Evolutionary conservation across 2,113 vertebrate genomes (phyloP), one percentile per base, ranked within the genome.

Genomic region (Alligator sinensis): DNA sequence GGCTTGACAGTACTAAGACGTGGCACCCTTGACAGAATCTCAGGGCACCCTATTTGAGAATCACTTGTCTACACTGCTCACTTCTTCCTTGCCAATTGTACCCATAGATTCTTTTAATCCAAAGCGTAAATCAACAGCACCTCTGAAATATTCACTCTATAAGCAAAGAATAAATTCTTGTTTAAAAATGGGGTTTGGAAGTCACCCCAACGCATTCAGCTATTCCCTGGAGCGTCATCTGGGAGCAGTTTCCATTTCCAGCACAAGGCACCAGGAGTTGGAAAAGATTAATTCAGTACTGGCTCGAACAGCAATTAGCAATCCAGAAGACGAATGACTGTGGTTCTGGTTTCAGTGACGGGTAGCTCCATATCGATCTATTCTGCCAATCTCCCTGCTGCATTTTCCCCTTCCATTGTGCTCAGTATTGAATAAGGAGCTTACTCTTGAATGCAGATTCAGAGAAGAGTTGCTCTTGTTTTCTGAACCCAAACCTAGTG

Each of bases 131-230:
- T 21, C 3, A 81, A 24, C 30, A 8, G 3, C 27, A 12, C 34
- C 2, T 55, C n/a, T 2, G 28, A 15, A 24, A 21, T 1, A 34
- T 5, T 14, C 28, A 5, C 22, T 59, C 17, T 58, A 9, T 2
- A 79, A 54, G 55, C 77, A 11, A 0, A 34, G 3, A 0, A 12
- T 1, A 5, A 0, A 7, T 24, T 82, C 76, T 58, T 27, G 30
- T 66, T 68, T 47, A 68, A 60, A 64, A 28, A 6, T 1, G 64
- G 4, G 18, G 59, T 54, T 2, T 38, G 47, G 89, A 63, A 78
- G 77, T 8, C 77, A 57, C 77, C 72, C 59, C 72, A 12, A 3
- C 0, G 0, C 3, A 28, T 57, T 17, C 81, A 66, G 0, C 16
- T 4, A 18, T 81, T 22, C 34, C 47, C 60, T 57, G 74, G 47